Conservation (phyloP, 2,888 invertebrate species). For the Pseudoips prasinana region DNA sequence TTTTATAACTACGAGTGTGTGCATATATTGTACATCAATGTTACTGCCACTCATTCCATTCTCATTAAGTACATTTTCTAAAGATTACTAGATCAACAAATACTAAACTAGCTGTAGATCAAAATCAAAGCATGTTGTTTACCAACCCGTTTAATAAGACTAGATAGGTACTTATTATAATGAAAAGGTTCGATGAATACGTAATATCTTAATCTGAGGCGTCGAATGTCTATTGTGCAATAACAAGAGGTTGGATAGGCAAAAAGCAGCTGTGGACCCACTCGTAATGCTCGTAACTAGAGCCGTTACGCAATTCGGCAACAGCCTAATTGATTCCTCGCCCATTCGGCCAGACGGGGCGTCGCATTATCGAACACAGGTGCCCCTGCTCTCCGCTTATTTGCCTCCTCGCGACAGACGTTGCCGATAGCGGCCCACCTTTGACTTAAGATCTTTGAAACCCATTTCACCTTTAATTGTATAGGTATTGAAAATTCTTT, state of each 20-base stretch:
- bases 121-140: slow-evolving; percentile 17
- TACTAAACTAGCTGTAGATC: too few species aligned
- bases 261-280: slow-evolving; percentile 76
- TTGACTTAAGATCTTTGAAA: slow-evolving; percentile 56
- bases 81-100: too few species aligned
- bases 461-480: slow-evolving; percentile 70
- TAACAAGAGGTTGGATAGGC: slow-evolving; percentile 76
- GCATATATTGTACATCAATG: too few species aligned
- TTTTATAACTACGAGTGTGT: too few species aligned
- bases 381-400: slow-evolving; percentile 66
- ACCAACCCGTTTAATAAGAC: slow-evolving; percentile 43
- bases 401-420: slow-evolving; percentile 66
- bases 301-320: slow-evolving; percentile 77
- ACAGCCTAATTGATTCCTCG: slow-evolving; percentile 80
- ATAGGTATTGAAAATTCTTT: slow-evolving; percentile 73
- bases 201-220: slow-evolving; percentile 73
- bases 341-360: slow-evolving; percentile 77
- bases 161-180: slow-evolving; percentile 25
- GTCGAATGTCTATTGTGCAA: slow-evolving; percentile 73
- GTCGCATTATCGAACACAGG: slow-evolving; percentile 78
- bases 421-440: slow-evolving; percentile 61
- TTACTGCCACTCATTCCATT: too few species aligned
- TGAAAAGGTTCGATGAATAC: slow-evolving; percentile 64
- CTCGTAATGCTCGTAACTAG: slow-evolving; percentile 76
- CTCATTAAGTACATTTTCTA: too few species aligned